Conservation (phyloP, 2,797 vertebrate genomes). For the Gymnocypris eckloni region DNA sequence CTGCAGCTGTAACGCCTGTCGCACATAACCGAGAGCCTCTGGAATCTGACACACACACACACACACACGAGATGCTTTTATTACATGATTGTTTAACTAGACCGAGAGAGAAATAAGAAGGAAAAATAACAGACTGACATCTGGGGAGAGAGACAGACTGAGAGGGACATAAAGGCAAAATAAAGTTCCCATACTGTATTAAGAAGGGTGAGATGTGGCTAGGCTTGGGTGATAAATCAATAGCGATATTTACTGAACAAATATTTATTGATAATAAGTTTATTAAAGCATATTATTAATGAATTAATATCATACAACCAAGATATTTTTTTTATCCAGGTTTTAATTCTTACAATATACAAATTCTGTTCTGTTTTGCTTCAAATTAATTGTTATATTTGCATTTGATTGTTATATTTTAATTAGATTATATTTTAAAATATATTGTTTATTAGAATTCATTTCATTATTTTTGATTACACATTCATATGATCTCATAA, state of each 20-base stretch:
- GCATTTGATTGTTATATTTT: neutral
- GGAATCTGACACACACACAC: conserved; percentile 84
- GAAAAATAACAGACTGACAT: conserved; percentile 15
- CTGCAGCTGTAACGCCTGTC: conserved; percentile 95
- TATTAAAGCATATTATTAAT: neutral
- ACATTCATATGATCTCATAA: neutral
- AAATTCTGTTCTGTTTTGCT: too few relatives aligned
- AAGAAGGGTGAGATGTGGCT: neutral
- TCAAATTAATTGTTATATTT: neutral
- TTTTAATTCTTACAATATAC: neutral
- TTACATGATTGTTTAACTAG: conserved; percentile 9
- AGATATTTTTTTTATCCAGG: neutral
- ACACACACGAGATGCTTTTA: conserved; percentile 46
- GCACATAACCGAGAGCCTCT: conserved; percentile 95
- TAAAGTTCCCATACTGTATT: neutral
- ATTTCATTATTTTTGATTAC: neutral
- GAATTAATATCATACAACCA: neutral
- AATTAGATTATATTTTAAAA: neutral
- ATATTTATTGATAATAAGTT: neutral
- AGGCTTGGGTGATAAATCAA: neutral
- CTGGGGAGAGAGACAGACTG: neutral
- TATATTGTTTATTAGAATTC: neutral
- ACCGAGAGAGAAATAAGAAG: neutral
- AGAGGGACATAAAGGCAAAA: neutral
- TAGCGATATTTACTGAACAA: neutral